Base-by-base conservation (phyloP, 1,140 invertebrate genomes). In the Myzus persicae region DNA sequence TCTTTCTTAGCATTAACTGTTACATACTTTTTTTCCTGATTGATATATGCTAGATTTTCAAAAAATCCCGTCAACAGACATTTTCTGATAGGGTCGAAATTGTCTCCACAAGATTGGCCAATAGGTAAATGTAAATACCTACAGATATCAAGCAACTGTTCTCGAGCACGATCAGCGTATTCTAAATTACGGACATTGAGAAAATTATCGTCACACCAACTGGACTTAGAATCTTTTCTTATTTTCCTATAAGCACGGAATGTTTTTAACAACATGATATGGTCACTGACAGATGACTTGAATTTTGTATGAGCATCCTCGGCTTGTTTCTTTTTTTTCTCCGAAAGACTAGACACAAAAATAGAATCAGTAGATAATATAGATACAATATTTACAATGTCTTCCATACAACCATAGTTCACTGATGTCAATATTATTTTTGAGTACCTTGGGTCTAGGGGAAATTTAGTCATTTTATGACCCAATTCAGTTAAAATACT, bases 131-230 rank as follows among this genome's bases (percentile, higher is more conserved):
- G 48, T 48, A 93, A 93, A 46, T 87, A 76, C 20, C 96, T 95
- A 94, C 98, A 99, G 22, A 99, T 96, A 44, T 97, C 96, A 31
- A 96, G 94, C 91, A 99, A 95, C 95, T 99, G 99, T 93, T 97
- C 96, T 36, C 98, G 96, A 9, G 99, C 97, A 94, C 98, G 97
- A 46, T 95, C 95, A 0, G 98, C 98, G 94, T 98, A 98, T 46
- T 96, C 96, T 94, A 99, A 96, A 96, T 99, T 99, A 93, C 98
- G 96, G 93, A 96, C 95, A 95, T 99, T 98, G 44, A 99, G 95
- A 95, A 97, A 99, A 95, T 99, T 98, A 93, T 98, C 98, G 94
- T 97, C 96, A 95, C 98, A 99, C 98, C 98, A 99, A 51, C 48
- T 93, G 44, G 76, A 51, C 26, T 51, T 93, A 3, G 24, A 26